These are phyloP conservation scores for Tachina fera DNA, from an alignment of 2,888 invertebrate species.

Conservation along the genomic window DNA sequence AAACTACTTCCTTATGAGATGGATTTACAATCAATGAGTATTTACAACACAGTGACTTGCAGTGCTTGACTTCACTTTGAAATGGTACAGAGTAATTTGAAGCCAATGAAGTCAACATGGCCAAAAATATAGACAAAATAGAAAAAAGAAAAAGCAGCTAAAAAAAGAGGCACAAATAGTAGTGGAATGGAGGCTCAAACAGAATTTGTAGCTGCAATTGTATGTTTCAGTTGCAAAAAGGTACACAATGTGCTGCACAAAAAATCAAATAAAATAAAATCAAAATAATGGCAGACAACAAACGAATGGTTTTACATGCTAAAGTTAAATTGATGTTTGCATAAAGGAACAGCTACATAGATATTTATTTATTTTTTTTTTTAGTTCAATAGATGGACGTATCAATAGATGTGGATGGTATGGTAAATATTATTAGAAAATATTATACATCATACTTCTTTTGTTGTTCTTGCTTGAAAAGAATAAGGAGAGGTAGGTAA, in stretches of 20 bases:
- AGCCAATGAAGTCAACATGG: conserved; percentile 57
- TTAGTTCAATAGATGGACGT: conserved; percentile 18
- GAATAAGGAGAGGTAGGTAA: neutral
- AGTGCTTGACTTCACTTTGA: conserved; percentile 30
- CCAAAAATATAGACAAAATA: conserved; percentile 21
- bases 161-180: conserved; percentile 11
- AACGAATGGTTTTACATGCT: conserved; percentile 53
- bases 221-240: conserved; percentile 16
- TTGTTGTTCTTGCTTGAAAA: neutral
- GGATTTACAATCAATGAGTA: conserved; percentile 64
- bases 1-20: conserved; percentile 70
- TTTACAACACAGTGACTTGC: conserved; percentile 13
- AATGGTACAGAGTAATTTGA: conserved; percentile 41
- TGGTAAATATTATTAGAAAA: conserved; percentile 60
- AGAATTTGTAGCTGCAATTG: conserved; percentile 42
- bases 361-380: neutral
- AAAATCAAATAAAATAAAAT: conserved; percentile 1
- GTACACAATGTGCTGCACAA: conserved; percentile 21
- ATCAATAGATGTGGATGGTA: conserved; percentile 29
- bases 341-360: neutral
- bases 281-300: conserved; percentile 24
- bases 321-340: conserved; percentile 14
- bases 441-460: conserved; percentile 10
- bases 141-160: neutral
- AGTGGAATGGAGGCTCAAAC: conserved; percentile 14